A percentile compares a stretch with the other conserved stretches of the same genome.
Conservation (phyloP, 2,797 vertebrate genomes). For the Lepilemur ruficaudatus region DNA sequence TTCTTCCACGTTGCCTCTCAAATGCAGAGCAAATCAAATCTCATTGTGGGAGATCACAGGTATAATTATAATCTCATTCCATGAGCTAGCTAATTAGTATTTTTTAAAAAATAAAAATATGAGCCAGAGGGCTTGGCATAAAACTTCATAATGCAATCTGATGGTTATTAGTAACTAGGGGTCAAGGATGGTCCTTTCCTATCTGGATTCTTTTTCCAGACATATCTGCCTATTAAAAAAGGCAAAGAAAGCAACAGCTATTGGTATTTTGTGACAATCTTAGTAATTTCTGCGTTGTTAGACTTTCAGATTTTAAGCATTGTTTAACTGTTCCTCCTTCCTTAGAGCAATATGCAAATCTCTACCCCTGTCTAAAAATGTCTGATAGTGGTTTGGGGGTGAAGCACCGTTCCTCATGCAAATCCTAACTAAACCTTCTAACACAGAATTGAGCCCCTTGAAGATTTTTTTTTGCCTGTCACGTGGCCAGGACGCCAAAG, state of each 20-base stretch:
- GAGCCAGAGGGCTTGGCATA: not conserved
- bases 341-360: constrained; percentile 27
- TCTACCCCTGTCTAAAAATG: not conserved
- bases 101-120: constrained; percentile 20
- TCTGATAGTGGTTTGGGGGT: not conserved
- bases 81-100: constrained; percentile 41
- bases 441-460: constrained; percentile 64
- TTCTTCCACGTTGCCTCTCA: constrained; percentile 9
- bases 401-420: constrained; percentile 37
- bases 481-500: constrained; percentile 25
- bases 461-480: constrained; percentile 39
- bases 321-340: not conserved
- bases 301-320: constrained; percentile 41
- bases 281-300: constrained; percentile 37
- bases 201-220: not conserved
- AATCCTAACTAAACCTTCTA: constrained; percentile 59
- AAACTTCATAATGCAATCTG: not conserved
- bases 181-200: not conserved
- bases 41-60: constrained; percentile 19
- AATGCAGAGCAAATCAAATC: constrained; percentile 18
- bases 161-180: not conserved
- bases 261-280: not conserved
- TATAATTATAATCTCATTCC: constrained; percentile 48
- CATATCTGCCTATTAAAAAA: not conserved
- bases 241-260: not conserved